Conservation (phyloP, 2,113 vertebrate species). For the Tamias sibiricus region DNA sequence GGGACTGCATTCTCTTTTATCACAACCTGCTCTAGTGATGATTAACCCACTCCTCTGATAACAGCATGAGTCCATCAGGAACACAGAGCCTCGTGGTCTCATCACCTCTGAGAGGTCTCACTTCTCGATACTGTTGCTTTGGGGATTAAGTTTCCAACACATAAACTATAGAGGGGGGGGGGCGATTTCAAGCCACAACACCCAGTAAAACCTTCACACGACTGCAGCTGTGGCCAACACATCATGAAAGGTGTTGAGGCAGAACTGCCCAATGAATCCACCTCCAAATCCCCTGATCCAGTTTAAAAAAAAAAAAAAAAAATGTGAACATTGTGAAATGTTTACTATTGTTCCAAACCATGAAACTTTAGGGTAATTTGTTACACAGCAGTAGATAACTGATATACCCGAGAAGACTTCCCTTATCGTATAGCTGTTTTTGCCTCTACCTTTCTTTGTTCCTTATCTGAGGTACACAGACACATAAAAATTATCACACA, state of each 20-base stretch:
- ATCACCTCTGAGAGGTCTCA: background rate
- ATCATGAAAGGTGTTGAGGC: background rate
- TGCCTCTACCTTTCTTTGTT: constrained; percentile 18
- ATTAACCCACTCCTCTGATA: background rate
- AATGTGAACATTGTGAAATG: background rate
- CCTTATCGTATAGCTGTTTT: background rate
- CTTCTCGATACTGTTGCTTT: background rate
- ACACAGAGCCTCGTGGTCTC: too few relatives aligned
- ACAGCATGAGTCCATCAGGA: background rate
- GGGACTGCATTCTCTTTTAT: background rate
- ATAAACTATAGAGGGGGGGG: background rate
- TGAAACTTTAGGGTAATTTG: constrained; percentile 29
- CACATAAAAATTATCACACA: constrained; percentile 10
- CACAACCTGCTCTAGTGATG: background rate
- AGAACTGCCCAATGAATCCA: background rate
- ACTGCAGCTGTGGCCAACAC: background rate
- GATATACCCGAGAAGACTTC: background rate
- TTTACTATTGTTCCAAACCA: background rate
- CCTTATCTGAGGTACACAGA: constrained; percentile 28
- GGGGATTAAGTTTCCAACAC: background rate
- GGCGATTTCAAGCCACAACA: background rate
- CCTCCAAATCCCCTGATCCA: background rate
- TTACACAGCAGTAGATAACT: constrained; percentile 33
- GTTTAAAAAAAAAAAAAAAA: background rate
- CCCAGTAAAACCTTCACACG: background rate